Percentiles rank a stretch among this genome's conserved stretches.
These are phyloP conservation scores for Tauraco hartlaubi DNA, from an alignment of 2,797 vertebrate species.

Conservation along the genomic window DNA sequence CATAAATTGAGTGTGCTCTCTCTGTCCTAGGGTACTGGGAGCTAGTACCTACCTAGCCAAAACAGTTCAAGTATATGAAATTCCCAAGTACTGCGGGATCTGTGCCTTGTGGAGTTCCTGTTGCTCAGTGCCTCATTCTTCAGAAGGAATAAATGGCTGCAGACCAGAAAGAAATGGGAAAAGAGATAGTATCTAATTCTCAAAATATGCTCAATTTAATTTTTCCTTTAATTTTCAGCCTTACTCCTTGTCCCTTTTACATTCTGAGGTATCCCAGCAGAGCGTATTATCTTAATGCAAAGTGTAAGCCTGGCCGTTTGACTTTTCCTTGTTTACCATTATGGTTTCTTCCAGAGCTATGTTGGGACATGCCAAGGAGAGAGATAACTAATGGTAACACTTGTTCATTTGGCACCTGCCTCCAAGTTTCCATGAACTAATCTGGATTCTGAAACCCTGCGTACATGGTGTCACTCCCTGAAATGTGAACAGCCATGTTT, in stretches of 20 bases:
- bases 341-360: conserved; percentile 1
- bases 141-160: neutral
- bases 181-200: neutral
- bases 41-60: neutral
- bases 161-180: neutral
- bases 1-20: neutral
- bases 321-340: neutral
- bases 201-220: neutral
- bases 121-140: neutral
- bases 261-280: neutral
- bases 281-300: fast-evolving
- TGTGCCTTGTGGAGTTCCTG: neutral
- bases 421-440: neutral
- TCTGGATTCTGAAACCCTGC: neutral
- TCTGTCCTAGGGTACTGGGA: neutral
- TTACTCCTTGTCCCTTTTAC: neutral
- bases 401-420: neutral
- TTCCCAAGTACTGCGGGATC: neutral
- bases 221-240: neutral
- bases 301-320: neutral
- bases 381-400: neutral
- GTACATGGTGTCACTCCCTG: neutral
- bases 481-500: neutral
- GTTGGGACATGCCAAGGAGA: neutral
- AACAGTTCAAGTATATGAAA: neutral